phyloP scores from a whole-genome alignment of 2,888 invertebrate genomes.

The Diplazon laetatorius region DNA sequence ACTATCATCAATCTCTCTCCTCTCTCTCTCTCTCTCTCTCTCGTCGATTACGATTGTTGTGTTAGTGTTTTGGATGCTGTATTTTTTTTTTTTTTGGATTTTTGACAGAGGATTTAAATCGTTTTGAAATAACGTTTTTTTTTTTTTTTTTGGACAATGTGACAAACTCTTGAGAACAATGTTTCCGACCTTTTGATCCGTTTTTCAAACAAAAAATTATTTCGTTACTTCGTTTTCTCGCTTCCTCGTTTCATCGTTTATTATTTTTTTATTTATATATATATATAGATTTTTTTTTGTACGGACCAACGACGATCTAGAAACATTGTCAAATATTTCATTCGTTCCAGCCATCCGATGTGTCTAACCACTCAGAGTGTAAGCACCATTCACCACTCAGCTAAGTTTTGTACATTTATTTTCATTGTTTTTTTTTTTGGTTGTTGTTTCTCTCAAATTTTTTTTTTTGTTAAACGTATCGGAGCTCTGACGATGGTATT shows the following conservation, averaged over 20 bases:
- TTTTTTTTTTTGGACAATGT: too few relatives aligned
- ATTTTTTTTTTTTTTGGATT: slow-evolving; percentile 24
- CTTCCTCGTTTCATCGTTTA: too few relatives aligned
- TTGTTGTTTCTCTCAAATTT: slow-evolving; percentile 13
- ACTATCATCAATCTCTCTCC: slow-evolving; percentile 35
- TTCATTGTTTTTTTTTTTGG: slow-evolving; percentile 37
- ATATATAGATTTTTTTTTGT: too few relatives aligned
- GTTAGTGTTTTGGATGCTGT: slow-evolving; percentile 20
- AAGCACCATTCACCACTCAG: slow-evolving; percentile 24
- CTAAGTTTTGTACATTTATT: slow-evolving; percentile 39
- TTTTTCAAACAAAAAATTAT: too few relatives aligned
- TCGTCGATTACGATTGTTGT: slow-evolving; percentile 38
- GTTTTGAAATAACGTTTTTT: slow-evolving; percentile 33
- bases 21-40: too few relatives aligned
- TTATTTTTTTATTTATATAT: too few relatives aligned
- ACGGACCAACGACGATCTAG: slow-evolving; percentile 48
- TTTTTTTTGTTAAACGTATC: slow-evolving; percentile 25
- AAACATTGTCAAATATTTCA: slow-evolving; percentile 71
- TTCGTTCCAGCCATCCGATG: slow-evolving; percentile 67
- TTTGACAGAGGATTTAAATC: slow-evolving; percentile 46
- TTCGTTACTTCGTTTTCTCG: too few relatives aligned
- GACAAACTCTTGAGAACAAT: too few relatives aligned
- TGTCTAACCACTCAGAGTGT: too few relatives aligned
- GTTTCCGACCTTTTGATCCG: too few relatives aligned
- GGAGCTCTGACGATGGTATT: slow-evolving; percentile 49